phyloP scores from a whole-genome alignment of 2,113 vertebrate species.

The Psittacula cyanocephala region DNA sequence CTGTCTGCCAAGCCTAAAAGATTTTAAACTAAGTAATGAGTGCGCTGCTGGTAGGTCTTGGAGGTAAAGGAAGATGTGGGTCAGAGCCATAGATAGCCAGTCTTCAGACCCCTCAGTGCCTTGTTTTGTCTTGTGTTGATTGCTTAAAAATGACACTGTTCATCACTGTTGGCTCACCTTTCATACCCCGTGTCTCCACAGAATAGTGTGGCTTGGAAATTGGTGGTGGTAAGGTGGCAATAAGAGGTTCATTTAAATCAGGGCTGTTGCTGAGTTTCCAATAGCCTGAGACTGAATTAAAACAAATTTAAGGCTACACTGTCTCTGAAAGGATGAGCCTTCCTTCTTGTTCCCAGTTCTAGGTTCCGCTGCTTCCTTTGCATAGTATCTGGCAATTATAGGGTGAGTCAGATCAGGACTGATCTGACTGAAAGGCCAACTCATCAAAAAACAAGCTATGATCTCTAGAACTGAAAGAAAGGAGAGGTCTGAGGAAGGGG shows the following conservation, averaged over 20 bases:
- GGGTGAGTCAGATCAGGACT: conserved; percentile 36
- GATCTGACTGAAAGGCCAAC: conserved; percentile 12
- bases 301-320: not conserved
- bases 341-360: not conserved
- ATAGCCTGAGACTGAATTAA: not conserved
- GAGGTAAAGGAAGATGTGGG: not conserved
- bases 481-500: not conserved
- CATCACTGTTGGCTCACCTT: not conserved
- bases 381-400: conserved; percentile 38
- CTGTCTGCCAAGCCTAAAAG: not conserved
- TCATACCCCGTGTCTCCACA: not conserved
- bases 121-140: not conserved
- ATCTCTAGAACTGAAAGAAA: not conserved
- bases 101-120: not conserved
- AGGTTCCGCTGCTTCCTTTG: conserved; percentile 9
- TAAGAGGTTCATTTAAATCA: not conserved
- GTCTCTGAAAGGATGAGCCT: not conserved
- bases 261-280: not conserved
- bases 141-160: not conserved
- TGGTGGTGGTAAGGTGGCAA: not conserved
- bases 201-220: not conserved
- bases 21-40: not conserved
- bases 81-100: not conserved
- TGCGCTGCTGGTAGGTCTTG: not conserved
- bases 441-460: conserved; percentile 33